Conservation (phyloP, 2,113 vertebrate species). For the Aythya baeri region DNA sequence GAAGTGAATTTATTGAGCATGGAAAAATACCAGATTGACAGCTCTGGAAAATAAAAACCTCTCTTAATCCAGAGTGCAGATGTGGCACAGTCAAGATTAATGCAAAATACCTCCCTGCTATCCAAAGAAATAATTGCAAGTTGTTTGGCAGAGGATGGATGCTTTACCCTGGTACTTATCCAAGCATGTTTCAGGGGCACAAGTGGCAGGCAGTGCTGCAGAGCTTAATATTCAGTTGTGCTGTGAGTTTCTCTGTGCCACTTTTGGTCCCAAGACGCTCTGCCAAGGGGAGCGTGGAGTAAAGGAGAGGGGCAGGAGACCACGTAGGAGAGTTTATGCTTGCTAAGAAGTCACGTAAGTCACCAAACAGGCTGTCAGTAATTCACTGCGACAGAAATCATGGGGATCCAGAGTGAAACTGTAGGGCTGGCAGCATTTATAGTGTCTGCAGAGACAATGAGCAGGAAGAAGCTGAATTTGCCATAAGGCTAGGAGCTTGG, state of each 20-base stretch:
- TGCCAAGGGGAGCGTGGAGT: background rate
- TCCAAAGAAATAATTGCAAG: background rate
- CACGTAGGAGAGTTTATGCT: background rate
- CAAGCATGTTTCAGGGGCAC: background rate
- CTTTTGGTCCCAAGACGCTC: background rate
- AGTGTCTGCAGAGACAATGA: background rate
- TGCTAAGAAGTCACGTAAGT: background rate
- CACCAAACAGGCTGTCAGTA: background rate
- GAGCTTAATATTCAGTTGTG: background rate
- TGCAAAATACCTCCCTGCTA: background rate
- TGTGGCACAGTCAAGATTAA: slow-evolving; percentile 28
- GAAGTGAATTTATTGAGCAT: slow-evolving; percentile 34
- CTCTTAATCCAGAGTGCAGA: slow-evolving; percentile 36
- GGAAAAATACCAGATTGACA: slow-evolving; percentile 61
- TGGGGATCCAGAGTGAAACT: background rate
- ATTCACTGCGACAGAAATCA: background rate
- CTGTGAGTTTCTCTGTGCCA: background rate
- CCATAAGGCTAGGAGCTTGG: background rate
- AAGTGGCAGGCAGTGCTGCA: background rate
- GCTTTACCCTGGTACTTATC: background rate
- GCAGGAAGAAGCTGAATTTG: background rate
- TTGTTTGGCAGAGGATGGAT: background rate
- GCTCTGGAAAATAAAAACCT: slow-evolving; percentile 48
- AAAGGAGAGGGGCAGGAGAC: background rate
- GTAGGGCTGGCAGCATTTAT: background rate